These are phyloP conservation scores for Conus ventricosus DNA, from an alignment of 1,140 invertebrate genomes.

Conservation along the genomic window DNA sequence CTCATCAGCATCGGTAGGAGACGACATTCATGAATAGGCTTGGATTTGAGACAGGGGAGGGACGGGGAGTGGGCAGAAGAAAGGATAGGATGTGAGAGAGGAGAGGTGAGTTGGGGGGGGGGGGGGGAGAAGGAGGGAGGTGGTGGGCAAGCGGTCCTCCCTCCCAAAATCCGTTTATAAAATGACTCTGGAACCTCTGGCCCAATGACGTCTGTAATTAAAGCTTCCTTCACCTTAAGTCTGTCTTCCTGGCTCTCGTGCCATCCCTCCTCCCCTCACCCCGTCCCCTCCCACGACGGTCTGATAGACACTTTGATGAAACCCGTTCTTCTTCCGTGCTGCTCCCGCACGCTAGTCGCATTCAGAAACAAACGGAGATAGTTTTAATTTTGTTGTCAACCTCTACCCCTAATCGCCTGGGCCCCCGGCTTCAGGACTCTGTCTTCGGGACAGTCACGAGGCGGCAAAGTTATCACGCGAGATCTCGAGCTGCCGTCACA, in stretches of 20 bases:
- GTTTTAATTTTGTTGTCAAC: slow-evolving; percentile 42
- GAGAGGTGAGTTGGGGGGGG: not conserved
- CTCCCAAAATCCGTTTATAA: slow-evolving; percentile 25
- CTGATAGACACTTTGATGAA: slow-evolving; percentile 31
- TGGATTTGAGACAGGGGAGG: too few species aligned
- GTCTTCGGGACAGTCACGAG: slow-evolving; percentile 26
- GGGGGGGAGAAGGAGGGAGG: not conserved
- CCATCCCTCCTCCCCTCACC: not conserved
- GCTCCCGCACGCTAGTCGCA: slow-evolving; percentile 19
- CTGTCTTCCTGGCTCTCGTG: slow-evolving; percentile 4
- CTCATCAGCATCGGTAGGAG: not conserved
- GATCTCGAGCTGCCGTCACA: slow-evolving; percentile 28
- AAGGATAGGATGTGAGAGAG: not conserved
- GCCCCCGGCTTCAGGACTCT: not conserved
- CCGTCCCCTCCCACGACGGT: not conserved
- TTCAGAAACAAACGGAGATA: slow-evolving; percentile 39
- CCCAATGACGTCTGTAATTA: slow-evolving; percentile 28
- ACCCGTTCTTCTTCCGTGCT: slow-evolving; percentile 24
- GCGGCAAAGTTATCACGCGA: slow-evolving; percentile 40
- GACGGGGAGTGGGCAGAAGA: not conserved
- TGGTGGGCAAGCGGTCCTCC: not conserved
- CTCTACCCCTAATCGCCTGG: slow-evolving; percentile 31
- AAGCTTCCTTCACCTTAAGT: slow-evolving; percentile 16
- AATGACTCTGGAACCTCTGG: not conserved
- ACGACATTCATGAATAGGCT: not conserved